These are phyloP conservation scores for Mus spretus DNA, from an alignment of 2,797 vertebrate genomes.

Conservation along the genomic window DNA sequence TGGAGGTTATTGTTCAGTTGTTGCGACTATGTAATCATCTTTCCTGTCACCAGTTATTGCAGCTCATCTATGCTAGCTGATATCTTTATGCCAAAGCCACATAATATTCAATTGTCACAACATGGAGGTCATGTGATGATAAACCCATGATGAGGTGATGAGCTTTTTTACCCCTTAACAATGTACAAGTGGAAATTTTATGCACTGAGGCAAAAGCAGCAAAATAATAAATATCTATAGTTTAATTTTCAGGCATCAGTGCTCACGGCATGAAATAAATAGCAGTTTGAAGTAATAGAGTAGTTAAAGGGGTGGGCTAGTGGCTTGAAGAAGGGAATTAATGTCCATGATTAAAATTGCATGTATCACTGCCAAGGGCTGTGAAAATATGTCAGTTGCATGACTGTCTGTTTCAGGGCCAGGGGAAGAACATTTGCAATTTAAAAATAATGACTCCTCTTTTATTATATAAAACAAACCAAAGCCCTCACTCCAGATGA, in stretches of 20 bases:
- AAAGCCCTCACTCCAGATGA: conserved; percentile 28
- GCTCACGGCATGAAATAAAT: conserved; percentile 72
- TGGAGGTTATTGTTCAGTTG: conserved; percentile 63
- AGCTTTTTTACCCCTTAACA: conserved; percentile 64
- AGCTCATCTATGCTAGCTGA: not conserved
- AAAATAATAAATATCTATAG: conserved; percentile 74
- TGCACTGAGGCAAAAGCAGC: conserved; percentile 62
- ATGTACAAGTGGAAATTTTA: conserved; percentile 60
- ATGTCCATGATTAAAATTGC: conserved; percentile 77
- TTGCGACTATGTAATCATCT: not conserved
- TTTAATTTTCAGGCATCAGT: conserved; percentile 71
- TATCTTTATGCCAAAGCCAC: conserved; percentile 58
- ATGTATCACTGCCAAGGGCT: conserved; percentile 68
- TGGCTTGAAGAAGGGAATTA: conserved; percentile 73
- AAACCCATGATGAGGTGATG: conserved; percentile 58
- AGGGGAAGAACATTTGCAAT: conserved; percentile 59
- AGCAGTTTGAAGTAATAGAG: conserved; percentile 59
- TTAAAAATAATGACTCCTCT: conserved; percentile 56
- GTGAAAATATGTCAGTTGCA: conserved; percentile 62
- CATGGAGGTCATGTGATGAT: conserved; percentile 2
- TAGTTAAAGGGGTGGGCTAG: conserved; percentile 42
- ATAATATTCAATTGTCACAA: conserved; percentile 62
- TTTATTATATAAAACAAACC: conserved; percentile 59
- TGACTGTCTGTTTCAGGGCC: conserved; percentile 50
- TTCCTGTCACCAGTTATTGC: not conserved